Evolutionary conservation across 1,140 invertebrate genomes (phyloP).

Genomic region (Tetragnatha versicolor): DNA sequence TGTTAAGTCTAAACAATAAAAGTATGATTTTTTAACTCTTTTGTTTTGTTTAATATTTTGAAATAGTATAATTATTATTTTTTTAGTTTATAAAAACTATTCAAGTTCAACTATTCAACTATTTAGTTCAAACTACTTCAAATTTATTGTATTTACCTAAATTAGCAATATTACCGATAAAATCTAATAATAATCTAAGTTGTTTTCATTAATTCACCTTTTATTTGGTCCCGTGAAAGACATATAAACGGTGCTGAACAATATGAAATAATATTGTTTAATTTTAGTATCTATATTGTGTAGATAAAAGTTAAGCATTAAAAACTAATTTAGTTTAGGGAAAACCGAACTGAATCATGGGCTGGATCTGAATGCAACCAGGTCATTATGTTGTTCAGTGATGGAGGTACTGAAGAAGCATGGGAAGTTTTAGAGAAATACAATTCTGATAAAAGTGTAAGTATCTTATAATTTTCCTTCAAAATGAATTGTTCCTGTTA

Average conservation of each 20-base stretch:
- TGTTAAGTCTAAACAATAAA: not conserved
- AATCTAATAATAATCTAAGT: not conserved
- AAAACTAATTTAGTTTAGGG: constrained; percentile 56
- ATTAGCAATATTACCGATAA: too few species aligned
- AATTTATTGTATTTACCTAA: too few species aligned
- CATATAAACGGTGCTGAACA: too few species aligned
- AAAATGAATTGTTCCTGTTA: too few species aligned
- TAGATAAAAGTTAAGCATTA: too few species aligned
- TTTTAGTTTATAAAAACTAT: too few species aligned
- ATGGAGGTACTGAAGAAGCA: constrained; percentile 71
- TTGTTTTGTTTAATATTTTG: not conserved
- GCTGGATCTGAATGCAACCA: constrained; percentile 68
- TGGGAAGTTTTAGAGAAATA: constrained; percentile 68
- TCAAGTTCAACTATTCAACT: too few species aligned
- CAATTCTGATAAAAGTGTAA: constrained; percentile 64
- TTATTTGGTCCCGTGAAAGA: too few species aligned
- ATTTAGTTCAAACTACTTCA: too few species aligned
- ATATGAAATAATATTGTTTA: too few species aligned
- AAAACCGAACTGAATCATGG: constrained; percentile 48
- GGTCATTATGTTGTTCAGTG: constrained; percentile 72
- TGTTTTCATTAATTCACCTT: not conserved
- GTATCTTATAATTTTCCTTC: not conserved
- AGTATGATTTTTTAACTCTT: not conserved
- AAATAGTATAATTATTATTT: not conserved
- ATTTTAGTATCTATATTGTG: too few species aligned